Conservation (phyloP, 2,888 invertebrate genomes). For the Hydriomena furcata region DNA sequence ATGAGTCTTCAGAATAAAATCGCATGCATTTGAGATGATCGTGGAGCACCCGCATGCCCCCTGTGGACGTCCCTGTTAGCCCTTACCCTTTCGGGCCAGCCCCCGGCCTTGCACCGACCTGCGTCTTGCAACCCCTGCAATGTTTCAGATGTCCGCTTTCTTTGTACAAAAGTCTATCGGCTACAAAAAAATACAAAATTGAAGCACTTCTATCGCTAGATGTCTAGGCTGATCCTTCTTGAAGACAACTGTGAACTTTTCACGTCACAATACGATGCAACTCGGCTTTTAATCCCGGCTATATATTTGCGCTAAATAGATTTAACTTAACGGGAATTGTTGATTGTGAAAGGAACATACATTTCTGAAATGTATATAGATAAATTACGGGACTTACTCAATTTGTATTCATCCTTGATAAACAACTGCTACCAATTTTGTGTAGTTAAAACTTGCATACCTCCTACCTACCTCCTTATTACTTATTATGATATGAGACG, state of each 20-base stretch:
- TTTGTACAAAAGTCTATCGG: conserved; percentile 48
- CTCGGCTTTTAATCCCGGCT: conserved; percentile 46
- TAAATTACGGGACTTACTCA: no score
- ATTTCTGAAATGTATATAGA: no score
- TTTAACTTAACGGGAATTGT: conserved; percentile 38
- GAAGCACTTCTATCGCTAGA: conserved; percentile 30
- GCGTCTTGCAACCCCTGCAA: conserved; percentile 40
- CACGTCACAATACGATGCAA: conserved; percentile 18
- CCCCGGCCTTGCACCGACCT: conserved; percentile 43
- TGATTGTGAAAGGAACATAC: conserved; percentile 37
- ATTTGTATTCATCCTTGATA: no score
- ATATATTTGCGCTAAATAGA: conserved; percentile 29
- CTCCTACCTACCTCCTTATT: no score
- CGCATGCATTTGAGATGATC: conserved; percentile 66
- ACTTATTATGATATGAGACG: no score
- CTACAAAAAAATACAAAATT: conserved; percentile 20
- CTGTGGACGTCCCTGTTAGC: conserved; percentile 54
- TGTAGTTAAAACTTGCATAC: no score
- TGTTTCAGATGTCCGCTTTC: conserved; percentile 60
- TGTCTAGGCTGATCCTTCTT: conserved; percentile 33
- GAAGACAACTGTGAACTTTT: conserved; percentile 25
- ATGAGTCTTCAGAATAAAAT: conserved; percentile 45
- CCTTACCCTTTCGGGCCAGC: conserved; percentile 32
- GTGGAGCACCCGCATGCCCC: conserved; percentile 77
- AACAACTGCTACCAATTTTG: no score